phyloP scores from a whole-genome alignment of 2,888 invertebrate species.

The Melinaea marsaeus region DNA sequence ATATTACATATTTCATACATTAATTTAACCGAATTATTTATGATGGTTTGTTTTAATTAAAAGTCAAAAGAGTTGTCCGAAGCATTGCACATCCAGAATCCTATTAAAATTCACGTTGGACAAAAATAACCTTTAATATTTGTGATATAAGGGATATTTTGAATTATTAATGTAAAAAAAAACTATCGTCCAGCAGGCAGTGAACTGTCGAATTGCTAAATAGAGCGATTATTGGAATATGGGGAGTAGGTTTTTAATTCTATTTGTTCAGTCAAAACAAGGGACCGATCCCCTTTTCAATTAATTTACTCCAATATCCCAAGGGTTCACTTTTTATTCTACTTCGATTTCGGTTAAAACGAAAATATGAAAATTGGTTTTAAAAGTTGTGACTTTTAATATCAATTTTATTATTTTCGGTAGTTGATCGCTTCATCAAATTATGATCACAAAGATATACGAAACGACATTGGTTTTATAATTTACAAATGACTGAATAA shows the following conservation, averaged over 20 bases:
- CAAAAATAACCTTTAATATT: conserved; percentile 2
- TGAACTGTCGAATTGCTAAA: conserved; percentile 48
- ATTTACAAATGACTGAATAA: conserved; percentile 12
- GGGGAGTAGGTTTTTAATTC: conserved; percentile 61
- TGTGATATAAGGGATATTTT: not conserved
- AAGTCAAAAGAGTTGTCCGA: conserved; percentile 9
- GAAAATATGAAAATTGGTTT: conserved; percentile 38
- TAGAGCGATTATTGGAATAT: conserved; percentile 59
- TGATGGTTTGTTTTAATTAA: conserved; percentile 8
- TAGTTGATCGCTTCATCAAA: no score
- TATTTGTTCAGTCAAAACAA: conserved; percentile 70
- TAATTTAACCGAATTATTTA: conserved; percentile 4
- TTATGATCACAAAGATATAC: no score
- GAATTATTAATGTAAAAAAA: conserved; percentile 16
- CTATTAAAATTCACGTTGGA: not conserved
- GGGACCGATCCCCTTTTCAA: conserved; percentile 62
- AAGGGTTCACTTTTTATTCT: conserved; percentile 48
- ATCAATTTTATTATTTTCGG: not conserved
- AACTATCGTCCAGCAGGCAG: conserved; percentile 30
- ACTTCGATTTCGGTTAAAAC: conserved; percentile 48
- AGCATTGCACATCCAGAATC: not conserved
- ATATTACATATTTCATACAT: conserved; percentile 3
- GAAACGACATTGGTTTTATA: no score
- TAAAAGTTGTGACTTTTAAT: not conserved
- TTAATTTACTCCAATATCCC: conserved; percentile 56